Evolutionary conservation across 2,113 vertebrate species (phyloP), one percentile per base, ranked within the genome.

Genomic region (Burhinus bistriatus): DNA sequence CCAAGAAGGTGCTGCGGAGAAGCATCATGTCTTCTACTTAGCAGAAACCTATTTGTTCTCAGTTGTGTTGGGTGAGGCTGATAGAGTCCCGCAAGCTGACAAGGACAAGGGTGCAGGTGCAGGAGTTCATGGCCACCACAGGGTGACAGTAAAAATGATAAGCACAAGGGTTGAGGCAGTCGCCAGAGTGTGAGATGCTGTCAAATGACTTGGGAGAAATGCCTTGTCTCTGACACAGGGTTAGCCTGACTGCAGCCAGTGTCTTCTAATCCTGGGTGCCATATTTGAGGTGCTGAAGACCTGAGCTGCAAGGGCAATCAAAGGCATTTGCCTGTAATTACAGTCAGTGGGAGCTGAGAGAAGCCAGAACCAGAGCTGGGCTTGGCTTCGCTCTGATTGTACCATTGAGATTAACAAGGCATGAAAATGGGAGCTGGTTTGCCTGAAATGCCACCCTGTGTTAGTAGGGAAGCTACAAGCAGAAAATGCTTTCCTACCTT

Each of bases 251-350:
- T n/a, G 54, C 45, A 27, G 55, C 1, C 20, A 6, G 4, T 17
- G 47, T 47, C 49, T 47, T 59, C 44, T 29, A 8, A 17, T 70
- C 42, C 36, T 12, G 23, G 19, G 5, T 21, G 34, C 29, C 26
- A 2, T 2, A 0, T 26, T n/a, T 0, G 23, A 6, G 40, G 44
- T 36, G 15, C 68, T 20, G 1, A 2, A 27, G 32, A 58, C 55
- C 45, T 4, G 58, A 45, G 19, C 49, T 69, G 29, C 69, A 32
- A 51, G 73, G 40, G 16, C 45, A 88, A 59, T 83, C n/a, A 36
- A 23, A 45, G 18, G 9, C n/a, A 0, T 40, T 84, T 51, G 42
- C 51, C 51, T 57, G 7, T 69, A 52, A 49, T 89, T 87, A 16
- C 47, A 19, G 7, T 70, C 34, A 11, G 3, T 5, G 61, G 57